phyloP scores from a whole-genome alignment of 92 coral and sea anemone species.

The Epizoanthus illoricatus region DNA sequence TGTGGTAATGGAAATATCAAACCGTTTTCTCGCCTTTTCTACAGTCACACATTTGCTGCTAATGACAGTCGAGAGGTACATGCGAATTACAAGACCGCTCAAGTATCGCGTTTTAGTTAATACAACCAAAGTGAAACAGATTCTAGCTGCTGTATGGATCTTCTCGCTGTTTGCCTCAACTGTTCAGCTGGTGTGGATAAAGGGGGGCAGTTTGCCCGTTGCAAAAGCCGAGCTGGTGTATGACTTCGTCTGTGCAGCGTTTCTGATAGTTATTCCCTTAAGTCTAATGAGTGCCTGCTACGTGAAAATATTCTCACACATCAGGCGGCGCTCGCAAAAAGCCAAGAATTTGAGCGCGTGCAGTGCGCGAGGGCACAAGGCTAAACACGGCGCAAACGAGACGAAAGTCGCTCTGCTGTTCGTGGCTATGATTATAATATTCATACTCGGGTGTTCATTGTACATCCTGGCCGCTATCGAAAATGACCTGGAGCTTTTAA shows the following conservation, averaged over 20 bases:
- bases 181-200: conserved; percentile 68
- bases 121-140: conserved; percentile 14
- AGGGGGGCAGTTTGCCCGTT: background rate
- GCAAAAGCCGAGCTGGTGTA: conserved; percentile 55
- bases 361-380: background rate
- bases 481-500: conserved; percentile 54
- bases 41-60: conserved; percentile 70
- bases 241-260: conserved; percentile 52
- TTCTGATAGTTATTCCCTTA: conserved; percentile 60
- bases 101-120: conserved; percentile 60
- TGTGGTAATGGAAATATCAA: conserved; percentile 65
- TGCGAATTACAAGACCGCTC: conserved; percentile 63
- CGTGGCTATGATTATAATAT: conserved; percentile 75
- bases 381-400: conserved; percentile 41
- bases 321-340: conserved; percentile 44
- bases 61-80: conserved; percentile 71
- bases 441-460: conserved; percentile 63
- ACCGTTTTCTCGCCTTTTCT: conserved; percentile 74
- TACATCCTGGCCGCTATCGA: conserved; percentile 65
- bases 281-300: conserved; percentile 51
- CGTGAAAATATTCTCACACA: conserved; percentile 54
- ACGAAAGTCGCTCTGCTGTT: conserved; percentile 60
- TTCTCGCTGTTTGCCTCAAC: conserved; percentile 64
- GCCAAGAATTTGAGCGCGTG: conserved; percentile 35
- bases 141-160: conserved; percentile 51